Evolutionary conservation across 2,113 vertebrate species (phyloP), one percentile per base, ranked within the genome.

Genomic region (Emydura subglobosa): DNA sequence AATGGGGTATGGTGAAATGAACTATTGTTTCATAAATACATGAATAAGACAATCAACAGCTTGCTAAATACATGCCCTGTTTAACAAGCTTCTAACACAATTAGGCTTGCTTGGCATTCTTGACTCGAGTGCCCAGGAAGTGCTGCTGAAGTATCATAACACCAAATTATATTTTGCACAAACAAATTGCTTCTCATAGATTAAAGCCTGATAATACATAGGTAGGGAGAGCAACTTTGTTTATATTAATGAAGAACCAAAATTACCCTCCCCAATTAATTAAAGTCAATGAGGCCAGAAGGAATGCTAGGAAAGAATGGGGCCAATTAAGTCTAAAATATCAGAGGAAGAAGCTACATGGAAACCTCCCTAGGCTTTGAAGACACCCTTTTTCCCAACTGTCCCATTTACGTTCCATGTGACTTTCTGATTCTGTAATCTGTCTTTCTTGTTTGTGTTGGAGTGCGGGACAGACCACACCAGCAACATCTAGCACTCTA

Each of bases 241-340:
- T 92, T 86, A 82, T 49, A 80, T 3, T 91, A 95, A 94, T 96
- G 87, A 95, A 96, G 93, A 90, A 44, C 11, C 9, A 47, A 42
- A 22, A 86, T 54, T n/a, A 0, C 82, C 87, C 87, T 17, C 25
- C 80, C 87, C 0, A 91, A 93, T 17, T 88, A 82, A 47, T 6
- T 47, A 8, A 93, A 91, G 91, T 27, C 5, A 19, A 55, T 91
- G 44, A 91, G 3, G 0, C 85, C 53, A 31, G 78, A 82, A 72
- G 34, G 89, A 91, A 27, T 51, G 50, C 42, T 39, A 92, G 90
- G 85, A 96, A 86, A 89, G 2, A 95, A 91, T 87, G 78, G 49
- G 76, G 3, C 3, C 0, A 0, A 78, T 93, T 95, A 24, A 47
- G 34, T 61, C 55, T 82, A 53, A 93, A 87, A 91, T 86, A 74